Evolutionary conservation across 53 echinoderm and acorn worm genomes (phyloP).

Genomic region (Arbacia lixula): DNA sequence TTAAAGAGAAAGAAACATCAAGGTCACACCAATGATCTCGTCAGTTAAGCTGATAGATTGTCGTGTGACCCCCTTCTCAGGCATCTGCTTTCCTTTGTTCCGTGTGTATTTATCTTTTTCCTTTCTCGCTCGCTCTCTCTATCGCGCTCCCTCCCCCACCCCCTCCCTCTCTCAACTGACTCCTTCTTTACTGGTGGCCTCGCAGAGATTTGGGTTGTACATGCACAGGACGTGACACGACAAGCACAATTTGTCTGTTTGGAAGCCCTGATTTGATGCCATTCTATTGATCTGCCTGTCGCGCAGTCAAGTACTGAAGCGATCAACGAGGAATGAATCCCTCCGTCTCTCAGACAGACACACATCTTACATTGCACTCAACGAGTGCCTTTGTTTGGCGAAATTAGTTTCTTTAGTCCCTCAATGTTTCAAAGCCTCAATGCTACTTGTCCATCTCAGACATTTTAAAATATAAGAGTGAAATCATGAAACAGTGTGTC

Average conservation of each 20-base stretch:
- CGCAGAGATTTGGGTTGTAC: constrained; percentile 17
- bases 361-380: neutral
- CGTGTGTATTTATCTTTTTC: neutral
- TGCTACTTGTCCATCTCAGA: too few species aligned
- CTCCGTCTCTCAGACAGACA: constrained; percentile 5
- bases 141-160: neutral
- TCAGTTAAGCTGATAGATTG: constrained; percentile 12
- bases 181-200: constrained; percentile 2
- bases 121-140: too few species aligned
- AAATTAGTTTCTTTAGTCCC: neutral
- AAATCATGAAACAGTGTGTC: too few species aligned
- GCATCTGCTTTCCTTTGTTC: constrained; percentile 15
- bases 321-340: too few species aligned
- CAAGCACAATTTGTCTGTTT: constrained; percentile 14
- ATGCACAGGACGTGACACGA: constrained; percentile 50
- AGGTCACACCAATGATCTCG: constrained; percentile 30
- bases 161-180: neutral
- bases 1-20: constrained; percentile 13
- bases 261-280: neutral
- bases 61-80: constrained; percentile 43
- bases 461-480: too few species aligned
- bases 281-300: constrained; percentile 30
- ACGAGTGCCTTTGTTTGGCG: constrained; percentile 6
- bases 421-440: too few species aligned
- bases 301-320: neutral